phyloP scores from a whole-genome alignment of 2,113 vertebrate species.

The Mungos mungo region DNA sequence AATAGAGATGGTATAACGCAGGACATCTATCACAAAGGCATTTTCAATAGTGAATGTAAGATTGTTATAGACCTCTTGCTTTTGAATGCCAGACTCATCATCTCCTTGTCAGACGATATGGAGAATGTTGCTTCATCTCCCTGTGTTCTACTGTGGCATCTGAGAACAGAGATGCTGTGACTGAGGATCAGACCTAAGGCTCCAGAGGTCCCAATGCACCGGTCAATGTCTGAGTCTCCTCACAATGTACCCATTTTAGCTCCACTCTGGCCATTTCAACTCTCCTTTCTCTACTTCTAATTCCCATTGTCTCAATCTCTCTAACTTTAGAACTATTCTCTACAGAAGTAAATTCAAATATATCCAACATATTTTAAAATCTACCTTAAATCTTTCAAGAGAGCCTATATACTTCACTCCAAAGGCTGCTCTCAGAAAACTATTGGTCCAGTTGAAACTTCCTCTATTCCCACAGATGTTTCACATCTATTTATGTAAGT shows the following conservation, averaged over 20 bases:
- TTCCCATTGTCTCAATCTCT: not conserved
- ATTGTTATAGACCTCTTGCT: not conserved
- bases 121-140: not conserved
- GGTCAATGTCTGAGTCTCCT: not conserved
- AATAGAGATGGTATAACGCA: not conserved
- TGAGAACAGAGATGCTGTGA: not conserved
- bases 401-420: not conserved
- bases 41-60: not conserved
- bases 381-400: not conserved
- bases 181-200: not conserved
- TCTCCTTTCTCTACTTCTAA: not conserved
- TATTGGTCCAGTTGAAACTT: not conserved
- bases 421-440: not conserved
- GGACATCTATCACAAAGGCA: not conserved
- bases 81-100: not conserved
- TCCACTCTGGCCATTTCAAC: not conserved
- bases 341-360: not conserved
- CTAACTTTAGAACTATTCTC: not conserved
- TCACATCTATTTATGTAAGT: constrained; percentile 10
- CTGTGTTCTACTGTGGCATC: not conserved
- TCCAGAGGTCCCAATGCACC: not conserved
- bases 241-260: not conserved
- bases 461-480: not conserved
- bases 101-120: not conserved
- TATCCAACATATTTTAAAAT: constrained; percentile 13